Conservation (phyloP, 2,888 invertebrate genomes). For the Amphipyra tragopoginis region DNA sequence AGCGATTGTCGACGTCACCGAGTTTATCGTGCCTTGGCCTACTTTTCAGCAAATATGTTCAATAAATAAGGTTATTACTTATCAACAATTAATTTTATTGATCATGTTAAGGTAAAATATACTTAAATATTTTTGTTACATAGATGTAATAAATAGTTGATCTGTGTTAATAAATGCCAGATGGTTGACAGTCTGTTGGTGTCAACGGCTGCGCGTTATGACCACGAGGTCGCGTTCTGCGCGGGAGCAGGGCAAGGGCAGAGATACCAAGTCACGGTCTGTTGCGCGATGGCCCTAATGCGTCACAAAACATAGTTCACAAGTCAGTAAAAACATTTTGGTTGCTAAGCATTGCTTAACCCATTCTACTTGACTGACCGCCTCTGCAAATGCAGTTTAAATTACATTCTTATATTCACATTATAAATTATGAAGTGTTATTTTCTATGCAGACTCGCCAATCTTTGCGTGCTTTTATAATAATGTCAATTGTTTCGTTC, state of each 20-base stretch:
- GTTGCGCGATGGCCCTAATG: slow-evolving; percentile 58
- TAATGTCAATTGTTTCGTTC: not conserved
- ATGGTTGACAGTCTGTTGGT: slow-evolving; percentile 54
- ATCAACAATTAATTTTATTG: slow-evolving; percentile 12
- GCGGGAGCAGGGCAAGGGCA: slow-evolving; percentile 72
- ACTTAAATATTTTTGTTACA: slow-evolving; percentile 15
- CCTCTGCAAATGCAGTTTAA: slow-evolving; percentile 44
- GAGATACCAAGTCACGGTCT: slow-evolving; percentile 62
- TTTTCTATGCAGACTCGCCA: not conserved
- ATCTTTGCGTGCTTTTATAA: not conserved
- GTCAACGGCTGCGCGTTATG: slow-evolving; percentile 57
- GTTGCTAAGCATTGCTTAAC: slow-evolving; percentile 36
- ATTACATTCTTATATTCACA: slow-evolving; percentile 35
- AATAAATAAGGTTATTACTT: slow-evolving; percentile 48
- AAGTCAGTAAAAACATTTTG: slow-evolving; percentile 50
- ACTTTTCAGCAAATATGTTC: slow-evolving; percentile 59
- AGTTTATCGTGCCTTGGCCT: slow-evolving; percentile 77
- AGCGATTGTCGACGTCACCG: slow-evolving; percentile 72
- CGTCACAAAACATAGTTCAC: slow-evolving; percentile 51
- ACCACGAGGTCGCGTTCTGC: slow-evolving; percentile 67
- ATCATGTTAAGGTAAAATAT: slow-evolving; percentile 28
- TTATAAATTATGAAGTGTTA: slow-evolving; percentile 7
- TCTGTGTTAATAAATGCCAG: slow-evolving; percentile 32
- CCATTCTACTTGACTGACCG: slow-evolving; percentile 30
- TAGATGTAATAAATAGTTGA: slow-evolving; percentile 6